phyloP scores from a whole-genome alignment of 2,888 invertebrate species.

The Polyommatus icarus region DNA sequence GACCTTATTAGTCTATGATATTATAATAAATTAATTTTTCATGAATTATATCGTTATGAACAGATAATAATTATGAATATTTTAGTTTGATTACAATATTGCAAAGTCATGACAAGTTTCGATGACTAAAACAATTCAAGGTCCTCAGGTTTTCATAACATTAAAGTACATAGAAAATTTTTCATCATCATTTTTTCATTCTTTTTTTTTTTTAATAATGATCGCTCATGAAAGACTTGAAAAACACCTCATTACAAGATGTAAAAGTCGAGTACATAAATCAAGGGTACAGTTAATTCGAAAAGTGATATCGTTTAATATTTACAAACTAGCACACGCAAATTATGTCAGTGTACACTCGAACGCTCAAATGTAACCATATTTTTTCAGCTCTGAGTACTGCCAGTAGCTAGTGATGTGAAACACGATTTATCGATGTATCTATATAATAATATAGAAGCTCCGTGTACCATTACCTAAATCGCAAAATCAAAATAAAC shows the following conservation, averaged over 20 bases:
- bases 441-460: background rate
- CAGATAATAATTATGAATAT: no score
- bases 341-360: slow-evolving; percentile 36
- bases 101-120: no score
- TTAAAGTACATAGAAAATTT: slow-evolving; percentile 2
- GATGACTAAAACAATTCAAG: no score
- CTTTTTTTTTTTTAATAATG: no score
- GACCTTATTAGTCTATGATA: no score
- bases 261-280: background rate
- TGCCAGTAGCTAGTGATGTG: slow-evolving; percentile 19
- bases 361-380: slow-evolving; percentile 41
- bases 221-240: background rate
- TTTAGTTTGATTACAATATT: no score
- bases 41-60: no score
- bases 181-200: no score
- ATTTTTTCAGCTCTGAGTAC: slow-evolving; percentile 42
- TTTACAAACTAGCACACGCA: slow-evolving; percentile 37
- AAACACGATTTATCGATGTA: background rate
- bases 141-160: background rate
- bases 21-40: no score
- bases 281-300: slow-evolving; percentile 22
- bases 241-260: slow-evolving; percentile 18
- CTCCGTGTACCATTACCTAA: no score
- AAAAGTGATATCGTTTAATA: slow-evolving; percentile 34
- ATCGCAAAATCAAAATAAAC: no score